Base-by-base conservation (phyloP, 1,140 invertebrate species). In the Diorhabda carinulata region DNA sequence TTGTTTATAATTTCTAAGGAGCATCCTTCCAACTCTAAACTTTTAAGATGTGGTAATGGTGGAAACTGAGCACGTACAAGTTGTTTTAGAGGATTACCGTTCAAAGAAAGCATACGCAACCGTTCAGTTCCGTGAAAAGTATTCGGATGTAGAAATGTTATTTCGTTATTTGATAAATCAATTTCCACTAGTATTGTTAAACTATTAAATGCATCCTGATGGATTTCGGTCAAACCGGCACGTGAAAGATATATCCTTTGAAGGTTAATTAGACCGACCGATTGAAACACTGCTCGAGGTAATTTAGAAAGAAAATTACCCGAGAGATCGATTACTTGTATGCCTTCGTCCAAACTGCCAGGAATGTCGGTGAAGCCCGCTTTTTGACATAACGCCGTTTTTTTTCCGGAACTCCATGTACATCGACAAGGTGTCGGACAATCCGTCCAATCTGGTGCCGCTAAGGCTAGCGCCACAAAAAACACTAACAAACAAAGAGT, bases 371-470 rank as follows among this genome's bases (percentile, higher is more conserved):
- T 88, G 64, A 93, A 86, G 64, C 90, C 89, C 42, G 90, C 88
- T 67, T 90, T 88, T 66, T 88, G 87, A 82, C 93, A 95, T 43
- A 92, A 83, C 43, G 92, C 93, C 2, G 92, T 93, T 77, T 93
- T 93, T 81, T 95, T 95, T 43, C 93, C 93, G 9, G 90, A 91
- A 9, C 90, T 90, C 93, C 94, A 96, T 82, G 93, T 94, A 84
- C 93, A 96, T 70, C 87, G 87, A 79, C 93, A 95, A 66, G 90
- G 88, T 8, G 84, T 80, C 57, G 92, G 92, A 79, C 93, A 94
- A 76, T 92, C 90, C 8, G 90, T 91, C 91, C 92, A 94, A 79
- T 94, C 92, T 64, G 88, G 86, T 67, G 84, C 84, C 61, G 84
- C 86, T 9, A 82, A 81, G 67, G 84, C 84, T 74, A 79, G 66